Base-by-base conservation (phyloP, 2,888 invertebrate species). In the Athrips mouffetella region DNA sequence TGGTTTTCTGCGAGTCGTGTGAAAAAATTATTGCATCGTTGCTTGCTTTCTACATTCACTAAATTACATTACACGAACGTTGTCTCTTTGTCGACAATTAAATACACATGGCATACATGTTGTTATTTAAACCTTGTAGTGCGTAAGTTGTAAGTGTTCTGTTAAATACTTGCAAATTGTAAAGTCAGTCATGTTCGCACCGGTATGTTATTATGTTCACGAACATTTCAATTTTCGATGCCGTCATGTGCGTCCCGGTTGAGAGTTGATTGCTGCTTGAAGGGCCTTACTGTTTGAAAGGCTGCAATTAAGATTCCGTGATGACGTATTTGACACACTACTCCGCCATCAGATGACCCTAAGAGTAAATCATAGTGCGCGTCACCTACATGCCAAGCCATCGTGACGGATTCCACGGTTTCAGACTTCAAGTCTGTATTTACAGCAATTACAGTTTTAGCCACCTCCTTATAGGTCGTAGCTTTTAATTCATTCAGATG, bases 261-360 rank as follows among this genome's bases (percentile, higher is more conserved):
- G 23, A 23, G 45, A 20, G 39, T 42, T 42, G 52, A 50, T 52
- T 51, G 31, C 48, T 41, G 48, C 46, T 47, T 11, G 27, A 40
- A 37, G 46, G 39, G 41, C 18, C 20, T 45, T 47, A 35, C 65
- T 65, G 29, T 54, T 55, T 52, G 47, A 57, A 57, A 63, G 54
- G 54, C 48, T 59, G 50, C 58, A 63, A 64, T 66, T 57, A 55
- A 53, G 37, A 55, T 61, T 58, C 57, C 51, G 44, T 50, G 47
- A 48, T 11, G 29, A 33, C 7, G n/a, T 18, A 18, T 27, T 35
- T 44, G 48, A 47, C 47, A 53, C 45, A 35, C 33, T 18, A 44
- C 53, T 42, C 50, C 52, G 25, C 18, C 47, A 49, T 57, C 46
- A 56, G 55, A 55, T 52, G 51, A 55, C 52, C 54, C 59, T 53